Evolutionary conservation across 2,888 invertebrate species (phyloP).

Genomic region (Brachyptera risi): DNA sequence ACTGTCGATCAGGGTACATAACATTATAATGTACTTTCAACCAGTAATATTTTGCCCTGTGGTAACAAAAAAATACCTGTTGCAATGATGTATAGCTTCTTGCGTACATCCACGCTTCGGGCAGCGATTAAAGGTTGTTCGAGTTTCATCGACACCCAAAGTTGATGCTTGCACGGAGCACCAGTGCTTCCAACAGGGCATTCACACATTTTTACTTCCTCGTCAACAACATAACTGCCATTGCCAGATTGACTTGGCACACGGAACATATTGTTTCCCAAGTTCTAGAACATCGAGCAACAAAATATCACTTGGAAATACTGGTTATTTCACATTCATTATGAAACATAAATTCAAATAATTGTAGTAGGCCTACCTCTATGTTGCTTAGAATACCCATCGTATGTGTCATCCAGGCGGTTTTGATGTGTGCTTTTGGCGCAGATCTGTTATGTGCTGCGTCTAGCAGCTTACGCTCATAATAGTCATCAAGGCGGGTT

Average conservation of each 20-base stretch:
- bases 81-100: neutral
- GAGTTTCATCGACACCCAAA: neutral
- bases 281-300: neutral
- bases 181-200: slow-evolving; percentile 7
- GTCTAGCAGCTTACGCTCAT: no score
- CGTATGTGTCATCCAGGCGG: neutral
- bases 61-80: neutral
- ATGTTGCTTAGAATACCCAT: neutral
- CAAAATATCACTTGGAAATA: neutral
- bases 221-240: neutral
- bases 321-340: no score
- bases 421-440: neutral
- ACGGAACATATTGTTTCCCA: slow-evolving; percentile 11
- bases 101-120: neutral
- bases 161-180: slow-evolving; percentile 15
- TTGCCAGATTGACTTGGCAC: neutral
- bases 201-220: neutral
- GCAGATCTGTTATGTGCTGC: neutral
- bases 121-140: neutral
- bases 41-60: neutral
- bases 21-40: neutral
- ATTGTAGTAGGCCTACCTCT: neutral
- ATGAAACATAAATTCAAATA: neutral
- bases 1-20: no score
- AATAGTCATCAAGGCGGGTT: neutral